Evolutionary conservation across 2,797 vertebrate species (phyloP), one percentile per base, ranked within the genome.

Genomic region (Morus bassanus): DNA sequence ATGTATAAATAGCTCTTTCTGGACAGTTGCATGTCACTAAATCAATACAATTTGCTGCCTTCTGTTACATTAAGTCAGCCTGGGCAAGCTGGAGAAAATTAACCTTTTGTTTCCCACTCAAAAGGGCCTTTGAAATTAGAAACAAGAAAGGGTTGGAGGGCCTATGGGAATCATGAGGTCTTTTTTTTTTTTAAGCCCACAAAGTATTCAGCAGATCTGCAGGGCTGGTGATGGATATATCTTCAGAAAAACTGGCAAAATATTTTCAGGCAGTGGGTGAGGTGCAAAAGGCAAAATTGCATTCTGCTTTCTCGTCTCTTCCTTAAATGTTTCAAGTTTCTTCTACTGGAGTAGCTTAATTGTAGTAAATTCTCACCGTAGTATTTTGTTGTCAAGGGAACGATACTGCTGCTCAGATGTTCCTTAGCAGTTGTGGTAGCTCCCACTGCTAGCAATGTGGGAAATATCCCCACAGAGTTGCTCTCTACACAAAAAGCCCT

Each of bases 1-100:
- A 98, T 98, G 98, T 98, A 98, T 98, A 98, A 98, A 98, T 98
- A 98, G 98, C 98, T 98, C 98, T 98, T 98, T 98, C 98, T 98
- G 98, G 98, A 98, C 98, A 98, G 98, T 98, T 98, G 98, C 98
- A 98, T 98, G 98, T 98, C 98, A 98, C 98, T 98, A 98, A 98
- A 98, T 98, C 98, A 98, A 98, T 98, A 98, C 98, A 98, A 98
- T 98, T 98, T 98, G 98, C 98, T 98, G 98, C 98, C 98, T 98
- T 98, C 98, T 98, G 98, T 98, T 98, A 98, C 98, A 98, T 98
- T 98, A 98, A 98, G 98, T 98, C 97, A 92, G 98, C 97, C 98
- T 98, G 97, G 98, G 98, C 98, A 98, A 98, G 98, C 98, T 98
- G 96, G 97, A 98, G 98, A 98, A 98, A 98, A 98, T 98, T 98